Base-by-base conservation (phyloP, 92 coral and sea anemone genomes). In the Actinostola sp. region DNA sequence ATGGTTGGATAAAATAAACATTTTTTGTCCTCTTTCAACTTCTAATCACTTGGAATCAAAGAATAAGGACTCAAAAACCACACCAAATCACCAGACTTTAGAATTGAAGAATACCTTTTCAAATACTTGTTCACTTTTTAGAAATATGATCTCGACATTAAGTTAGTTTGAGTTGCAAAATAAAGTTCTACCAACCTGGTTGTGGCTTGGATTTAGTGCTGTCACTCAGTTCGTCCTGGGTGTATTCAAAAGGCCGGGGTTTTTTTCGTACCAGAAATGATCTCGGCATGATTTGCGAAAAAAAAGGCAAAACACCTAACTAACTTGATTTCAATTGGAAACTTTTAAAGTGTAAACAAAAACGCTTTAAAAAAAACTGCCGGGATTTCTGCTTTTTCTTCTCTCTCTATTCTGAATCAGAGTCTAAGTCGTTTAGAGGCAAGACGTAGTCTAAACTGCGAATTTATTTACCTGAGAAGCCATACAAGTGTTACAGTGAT, bases 261-360 rank as follows among this genome's bases (percentile, higher is more conserved):
- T 71, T 71, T 58, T 71, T 61, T 28, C 87, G 80, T 48, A 87
- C 82, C 7, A 87, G 58, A 57, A 87, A 87, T 2, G 92, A 87
- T 49, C 63, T 71, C 61, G 92, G 92, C 92, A 87, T 82, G 73
- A 51, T 81, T 46, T 15, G 25, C 72, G 20, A 59, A 0, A 1
- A 39, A 36, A 29, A 48, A 27, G n/a, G 8, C 8, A 30, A 59
- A 1, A 59, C 11, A 15, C 19, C 29, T 0, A 46, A 16, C 2
- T 59, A 6, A 12, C 29, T 59, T 13, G 21, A 33, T 60, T 16
- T 19, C 43, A 9, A 11, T 0, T 15, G 24, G 17, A 5, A 13
- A 31, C 24, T 3, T 28, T 60, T 7, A 2, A 4, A 30, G 44
- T 30, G 50, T n/a, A 14, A 17, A 10, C 53, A 4, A 45, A 45